A percentile compares a stretch with the other conserved stretches of the same genome.
These are phyloP conservation scores for Lacerta agilis DNA, from an alignment of 2,797 vertebrate genomes.

Conservation along the genomic window DNA sequence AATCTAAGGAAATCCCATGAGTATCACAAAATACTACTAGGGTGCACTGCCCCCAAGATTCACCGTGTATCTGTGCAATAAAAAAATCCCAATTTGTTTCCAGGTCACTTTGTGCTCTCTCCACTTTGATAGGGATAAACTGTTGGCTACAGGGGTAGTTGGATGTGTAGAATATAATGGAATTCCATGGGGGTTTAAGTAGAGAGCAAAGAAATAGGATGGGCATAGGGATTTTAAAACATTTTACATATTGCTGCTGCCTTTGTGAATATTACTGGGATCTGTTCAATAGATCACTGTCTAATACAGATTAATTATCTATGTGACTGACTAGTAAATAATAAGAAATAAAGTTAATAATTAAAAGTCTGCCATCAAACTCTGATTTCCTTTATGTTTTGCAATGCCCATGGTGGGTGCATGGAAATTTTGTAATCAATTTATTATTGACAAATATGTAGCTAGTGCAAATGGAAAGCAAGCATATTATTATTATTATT, in stretches of 20 bases:
- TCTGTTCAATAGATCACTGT: background rate
- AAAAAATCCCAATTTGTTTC: too few species aligned
- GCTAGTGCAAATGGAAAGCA: background rate
- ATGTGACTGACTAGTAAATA: background rate
- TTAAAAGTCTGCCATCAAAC: conserved; percentile 31
- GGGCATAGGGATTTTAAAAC: background rate
- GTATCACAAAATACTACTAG: too few species aligned
- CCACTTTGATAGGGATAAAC: too few species aligned
- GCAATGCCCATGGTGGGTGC: conserved; percentile 26
- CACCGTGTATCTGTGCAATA: too few species aligned
- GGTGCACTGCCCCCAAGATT: too few species aligned
- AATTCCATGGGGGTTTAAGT: too few species aligned
- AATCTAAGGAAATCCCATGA: too few species aligned
- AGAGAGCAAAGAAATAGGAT: too few species aligned
- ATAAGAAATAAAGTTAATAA: background rate
- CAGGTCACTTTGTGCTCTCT: too few species aligned
- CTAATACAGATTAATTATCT: background rate
- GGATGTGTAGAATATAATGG: too few species aligned
- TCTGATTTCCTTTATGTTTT: conserved; percentile 17
- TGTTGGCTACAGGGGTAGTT: background rate
- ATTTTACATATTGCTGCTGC: background rate
- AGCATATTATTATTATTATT: background rate
- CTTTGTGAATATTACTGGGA: background rate
- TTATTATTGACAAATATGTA: background rate
- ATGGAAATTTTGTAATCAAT: background rate